Conservation (phyloP, 1,140 invertebrate genomes). For the Drosophila arizonae region DNA sequence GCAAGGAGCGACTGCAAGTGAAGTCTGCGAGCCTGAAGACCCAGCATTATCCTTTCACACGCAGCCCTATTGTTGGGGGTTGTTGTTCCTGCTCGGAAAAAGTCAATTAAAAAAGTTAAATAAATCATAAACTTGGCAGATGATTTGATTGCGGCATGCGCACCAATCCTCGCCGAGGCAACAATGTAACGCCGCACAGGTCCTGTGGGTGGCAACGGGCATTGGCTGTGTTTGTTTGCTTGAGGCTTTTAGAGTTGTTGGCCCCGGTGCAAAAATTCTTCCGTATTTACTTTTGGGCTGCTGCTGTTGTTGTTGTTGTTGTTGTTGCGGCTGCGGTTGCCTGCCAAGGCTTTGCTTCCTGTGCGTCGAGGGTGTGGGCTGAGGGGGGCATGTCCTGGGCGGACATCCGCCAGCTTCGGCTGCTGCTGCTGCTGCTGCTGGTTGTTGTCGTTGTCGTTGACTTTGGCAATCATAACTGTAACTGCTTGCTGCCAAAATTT, state of each 20-base stretch:
- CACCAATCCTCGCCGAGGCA: slow-evolving; percentile 59
- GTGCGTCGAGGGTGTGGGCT: background rate
- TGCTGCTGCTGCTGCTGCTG: slow-evolving; percentile 7
- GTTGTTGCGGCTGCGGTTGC: slow-evolving; percentile 48
- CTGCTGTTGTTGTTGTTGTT: background rate
- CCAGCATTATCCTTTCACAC: slow-evolving; percentile 81
- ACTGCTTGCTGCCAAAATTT: slow-evolving; percentile 75
- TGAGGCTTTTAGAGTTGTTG: slow-evolving; percentile 54
- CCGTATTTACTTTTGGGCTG: slow-evolving; percentile 62
- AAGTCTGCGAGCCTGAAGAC: slow-evolving; percentile 65
- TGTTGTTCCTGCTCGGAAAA: slow-evolving; percentile 66
- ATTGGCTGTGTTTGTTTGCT: slow-evolving; percentile 55
- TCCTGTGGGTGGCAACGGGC: slow-evolving; percentile 3
- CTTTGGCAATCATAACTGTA: slow-evolving; percentile 82
- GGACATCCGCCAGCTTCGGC: slow-evolving; percentile 18
- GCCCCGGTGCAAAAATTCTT: slow-evolving; percentile 47
- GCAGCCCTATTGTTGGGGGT: slow-evolving; percentile 50
- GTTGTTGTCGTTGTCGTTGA: slow-evolving; percentile 57
- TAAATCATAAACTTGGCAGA: slow-evolving; percentile 83
- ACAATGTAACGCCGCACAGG: slow-evolving; percentile 45
- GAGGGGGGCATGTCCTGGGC: slow-evolving; percentile 10
- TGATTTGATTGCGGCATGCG: slow-evolving; percentile 81
- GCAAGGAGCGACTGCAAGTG: slow-evolving; percentile 55
- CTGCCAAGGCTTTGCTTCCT: slow-evolving; percentile 75
- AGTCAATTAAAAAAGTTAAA: slow-evolving; percentile 83